A percentile compares a stretch with the other conserved stretches of the same genome.
phyloP scores from a whole-genome alignment of 37 sponge, comb jelly and placozoan genomes.

The Halisarca cf. caerulea region DNA sequence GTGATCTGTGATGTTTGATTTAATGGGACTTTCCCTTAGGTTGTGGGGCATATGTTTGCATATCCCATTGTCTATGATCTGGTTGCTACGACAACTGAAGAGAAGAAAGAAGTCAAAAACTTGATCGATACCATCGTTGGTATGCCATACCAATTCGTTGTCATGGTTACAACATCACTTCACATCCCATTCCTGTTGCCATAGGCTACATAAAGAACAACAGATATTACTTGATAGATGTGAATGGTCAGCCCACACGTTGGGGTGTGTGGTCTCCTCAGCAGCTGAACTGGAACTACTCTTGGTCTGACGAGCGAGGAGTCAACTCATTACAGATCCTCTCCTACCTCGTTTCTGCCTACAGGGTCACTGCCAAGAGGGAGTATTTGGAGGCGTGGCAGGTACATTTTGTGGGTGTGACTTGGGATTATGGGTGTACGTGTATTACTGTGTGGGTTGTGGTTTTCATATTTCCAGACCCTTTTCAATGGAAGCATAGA shows the following conservation, averaged over 20 bases:
- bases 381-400: slow-evolving; percentile 56
- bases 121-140: slow-evolving; percentile 63
- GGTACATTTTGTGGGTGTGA: slow-evolving; percentile 29
- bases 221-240: slow-evolving; percentile 60
- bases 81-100: slow-evolving; percentile 46
- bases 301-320: slow-evolving; percentile 85
- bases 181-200: no score
- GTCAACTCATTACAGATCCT: slow-evolving; percentile 84
- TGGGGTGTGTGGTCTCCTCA: slow-evolving; percentile 86
- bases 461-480: slow-evolving; percentile 29
- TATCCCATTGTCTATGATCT: slow-evolving; percentile 74
- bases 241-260: slow-evolving; percentile 58
- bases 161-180: neutral
- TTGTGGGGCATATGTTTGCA: slow-evolving; percentile 85
- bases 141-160: slow-evolving; percentile 2
- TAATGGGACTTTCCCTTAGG: slow-evolving; percentile 20
- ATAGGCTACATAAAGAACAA: slow-evolving; percentile 68
- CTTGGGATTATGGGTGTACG: no score
- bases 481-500: slow-evolving; percentile 40
- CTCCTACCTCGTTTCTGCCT: slow-evolving; percentile 72
- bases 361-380: slow-evolving; percentile 55
- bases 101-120: slow-evolving; percentile 31
- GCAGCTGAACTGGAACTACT: slow-evolving; percentile 65
- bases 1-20: no score
- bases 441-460: slow-evolving; percentile 8